Conservation (phyloP, 2,797 vertebrate species). For the Enteromius viviparus region DNA sequence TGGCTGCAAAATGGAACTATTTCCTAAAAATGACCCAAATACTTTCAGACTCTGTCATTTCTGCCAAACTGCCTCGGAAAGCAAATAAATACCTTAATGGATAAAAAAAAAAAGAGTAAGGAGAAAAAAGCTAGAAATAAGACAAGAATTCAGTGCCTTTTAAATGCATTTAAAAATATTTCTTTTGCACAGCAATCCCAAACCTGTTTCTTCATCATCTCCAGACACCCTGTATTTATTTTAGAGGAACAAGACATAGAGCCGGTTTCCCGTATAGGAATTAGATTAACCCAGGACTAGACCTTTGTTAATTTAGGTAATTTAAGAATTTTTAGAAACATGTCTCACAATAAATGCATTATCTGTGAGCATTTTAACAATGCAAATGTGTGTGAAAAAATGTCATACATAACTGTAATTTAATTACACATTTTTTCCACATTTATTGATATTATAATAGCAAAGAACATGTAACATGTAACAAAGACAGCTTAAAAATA, state of each 20-base stretch:
- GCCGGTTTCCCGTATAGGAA: too few relatives aligned
- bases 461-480: not conserved
- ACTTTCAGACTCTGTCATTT: not conserved
- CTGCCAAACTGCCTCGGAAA: not conserved
- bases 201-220: not conserved
- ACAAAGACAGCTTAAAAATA: not conserved
- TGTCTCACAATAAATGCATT: too few relatives aligned
- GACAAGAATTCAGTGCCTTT: not conserved
- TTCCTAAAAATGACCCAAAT: not conserved
- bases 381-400: too few relatives aligned
- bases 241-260: not conserved
- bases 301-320: too few relatives aligned
- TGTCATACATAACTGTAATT: too few relatives aligned
- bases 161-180: not conserved
- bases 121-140: not conserved
- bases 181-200: not conserved
- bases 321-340: too few relatives aligned
- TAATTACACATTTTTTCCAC: too few relatives aligned
- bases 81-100: not conserved
- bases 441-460: not conserved
- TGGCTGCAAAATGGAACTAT: not conserved
- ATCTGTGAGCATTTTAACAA: too few relatives aligned
- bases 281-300: too few relatives aligned
- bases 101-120: not conserved
- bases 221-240: not conserved